Conservation (phyloP, 2,113 vertebrate species). For the Oceanites oceanicus region DNA sequence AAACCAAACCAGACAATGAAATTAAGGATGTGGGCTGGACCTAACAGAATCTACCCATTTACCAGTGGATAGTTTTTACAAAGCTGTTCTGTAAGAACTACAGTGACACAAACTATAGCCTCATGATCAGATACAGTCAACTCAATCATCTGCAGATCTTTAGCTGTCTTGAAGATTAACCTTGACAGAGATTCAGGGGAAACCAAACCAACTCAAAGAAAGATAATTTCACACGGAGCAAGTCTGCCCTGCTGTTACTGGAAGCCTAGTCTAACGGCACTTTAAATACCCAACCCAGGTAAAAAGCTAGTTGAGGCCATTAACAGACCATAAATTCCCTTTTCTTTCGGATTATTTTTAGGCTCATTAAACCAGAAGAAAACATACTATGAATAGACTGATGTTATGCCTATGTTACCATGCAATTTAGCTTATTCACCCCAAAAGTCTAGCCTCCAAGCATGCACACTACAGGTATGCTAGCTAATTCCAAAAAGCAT, state of each 20-base stretch:
- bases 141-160: background rate
- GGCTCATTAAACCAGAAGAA: background rate
- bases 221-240: background rate
- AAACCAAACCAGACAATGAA: background rate
- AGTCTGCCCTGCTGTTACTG: background rate
- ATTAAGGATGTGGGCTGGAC: background rate
- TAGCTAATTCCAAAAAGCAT: background rate
- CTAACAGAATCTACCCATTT: background rate
- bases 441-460: background rate
- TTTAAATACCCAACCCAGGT: background rate
- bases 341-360: background rate
- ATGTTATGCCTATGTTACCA: background rate
- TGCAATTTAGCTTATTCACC: background rate
- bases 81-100: background rate
- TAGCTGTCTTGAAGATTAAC: background rate
- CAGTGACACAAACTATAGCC: background rate
- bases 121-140: background rate
- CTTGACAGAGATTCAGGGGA: background rate
- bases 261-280: background rate
- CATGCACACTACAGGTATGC: background rate
- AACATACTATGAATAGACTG: background rate
- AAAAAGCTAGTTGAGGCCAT: background rate
- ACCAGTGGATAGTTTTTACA: background rate
- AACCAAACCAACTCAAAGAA: background rate
- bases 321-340: background rate